These are phyloP conservation scores for Xylocopa sonorina DNA, from an alignment of 1,140 invertebrate genomes.

Conservation along the genomic window DNA sequence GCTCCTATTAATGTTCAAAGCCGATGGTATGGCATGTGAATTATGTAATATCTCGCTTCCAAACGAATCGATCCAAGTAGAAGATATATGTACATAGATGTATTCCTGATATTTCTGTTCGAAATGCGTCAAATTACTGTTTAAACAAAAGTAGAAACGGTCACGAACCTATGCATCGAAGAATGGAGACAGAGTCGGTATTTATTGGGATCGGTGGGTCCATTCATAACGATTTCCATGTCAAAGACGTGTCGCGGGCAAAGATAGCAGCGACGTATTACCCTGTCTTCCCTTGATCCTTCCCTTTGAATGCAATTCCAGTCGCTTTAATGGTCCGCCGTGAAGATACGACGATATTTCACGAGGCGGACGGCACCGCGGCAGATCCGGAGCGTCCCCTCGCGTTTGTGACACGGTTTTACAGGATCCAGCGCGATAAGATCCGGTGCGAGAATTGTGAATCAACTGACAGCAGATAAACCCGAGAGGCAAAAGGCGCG, in stretches of 20 bases:
- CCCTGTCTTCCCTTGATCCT: neutral
- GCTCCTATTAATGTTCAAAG: no score
- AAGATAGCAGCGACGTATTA: neutral
- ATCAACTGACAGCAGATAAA: constrained; percentile 65
- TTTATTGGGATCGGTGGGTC: constrained; percentile 50
- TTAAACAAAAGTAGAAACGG: no score
- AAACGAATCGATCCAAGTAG: no score
- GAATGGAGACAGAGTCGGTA: constrained; percentile 17
- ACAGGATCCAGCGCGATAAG: constrained; percentile 26
- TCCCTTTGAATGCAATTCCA: constrained; percentile 25
- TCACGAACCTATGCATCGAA: no score
- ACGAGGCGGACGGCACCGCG: constrained; percentile 24
- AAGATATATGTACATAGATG: no score
- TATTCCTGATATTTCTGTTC: no score
- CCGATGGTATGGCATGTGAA: no score
- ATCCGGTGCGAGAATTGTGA: constrained; percentile 57
- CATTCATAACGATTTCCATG: constrained; percentile 23
- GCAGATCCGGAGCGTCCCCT: neutral
- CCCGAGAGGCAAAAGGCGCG: constrained; percentile 8
- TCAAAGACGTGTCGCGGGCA: neutral
- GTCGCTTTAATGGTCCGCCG: constrained; percentile 40
- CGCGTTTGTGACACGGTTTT: constrained; percentile 55
- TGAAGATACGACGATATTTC: constrained; percentile 55
- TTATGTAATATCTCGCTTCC: no score
- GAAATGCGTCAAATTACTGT: no score